Evolutionary conservation across 2,888 invertebrate genomes (phyloP).

Genomic region (Melanotus villosus): DNA sequence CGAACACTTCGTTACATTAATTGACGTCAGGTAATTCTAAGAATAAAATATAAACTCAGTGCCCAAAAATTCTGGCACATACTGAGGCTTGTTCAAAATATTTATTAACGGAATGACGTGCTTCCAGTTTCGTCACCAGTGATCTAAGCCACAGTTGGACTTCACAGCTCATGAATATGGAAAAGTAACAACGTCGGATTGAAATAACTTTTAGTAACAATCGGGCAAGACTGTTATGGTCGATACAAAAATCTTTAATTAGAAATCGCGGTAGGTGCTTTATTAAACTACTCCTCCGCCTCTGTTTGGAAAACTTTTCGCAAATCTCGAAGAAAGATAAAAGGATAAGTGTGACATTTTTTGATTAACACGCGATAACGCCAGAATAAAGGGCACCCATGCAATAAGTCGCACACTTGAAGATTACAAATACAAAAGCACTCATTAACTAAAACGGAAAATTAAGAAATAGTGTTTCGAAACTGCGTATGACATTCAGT

Average conservation of each 20-base stretch:
- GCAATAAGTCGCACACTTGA: conserved; percentile 11
- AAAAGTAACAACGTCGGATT: background rate
- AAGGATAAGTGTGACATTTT: background rate
- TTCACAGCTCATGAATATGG: conserved; percentile 8
- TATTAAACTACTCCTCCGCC: background rate
- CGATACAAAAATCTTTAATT: background rate
- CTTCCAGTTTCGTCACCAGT: conserved; percentile 21
- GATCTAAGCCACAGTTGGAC: background rate
- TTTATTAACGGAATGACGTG: conserved; percentile 33
- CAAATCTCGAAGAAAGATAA: background rate
- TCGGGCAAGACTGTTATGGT: background rate
- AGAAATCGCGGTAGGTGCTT: background rate
- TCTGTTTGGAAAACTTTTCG: background rate
- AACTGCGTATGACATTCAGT: conserved; percentile 24
- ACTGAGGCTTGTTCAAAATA: conserved; percentile 16
- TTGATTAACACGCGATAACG: background rate
- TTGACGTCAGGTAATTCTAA: conserved; percentile 25
- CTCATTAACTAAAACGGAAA: conserved; percentile 17
- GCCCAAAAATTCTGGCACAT: conserved; percentile 37
- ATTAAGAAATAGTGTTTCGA: conserved; percentile 26
- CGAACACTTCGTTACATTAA: background rate
- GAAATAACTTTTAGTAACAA: background rate
- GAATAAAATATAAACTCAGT: conserved; percentile 34
- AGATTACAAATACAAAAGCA: background rate
- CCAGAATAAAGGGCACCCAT: background rate